Conservation (phyloP, 2,888 invertebrate genomes). For the Hypolimnas misippus region DNA sequence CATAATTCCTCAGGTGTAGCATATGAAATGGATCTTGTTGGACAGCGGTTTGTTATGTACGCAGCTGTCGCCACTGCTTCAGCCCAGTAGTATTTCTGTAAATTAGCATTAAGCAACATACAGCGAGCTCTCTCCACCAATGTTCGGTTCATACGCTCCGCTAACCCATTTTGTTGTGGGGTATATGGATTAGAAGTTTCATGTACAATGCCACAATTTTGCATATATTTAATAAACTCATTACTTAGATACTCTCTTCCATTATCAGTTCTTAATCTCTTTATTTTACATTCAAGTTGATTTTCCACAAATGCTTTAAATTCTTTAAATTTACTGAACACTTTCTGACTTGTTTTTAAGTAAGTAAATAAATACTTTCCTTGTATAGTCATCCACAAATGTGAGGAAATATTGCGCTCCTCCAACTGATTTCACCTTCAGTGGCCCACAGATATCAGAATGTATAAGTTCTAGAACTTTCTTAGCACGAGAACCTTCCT, state of each 20-base stretch:
- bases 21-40: neutral
- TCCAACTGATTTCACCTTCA: too few species aligned
- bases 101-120: neutral
- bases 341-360: too few species aligned
- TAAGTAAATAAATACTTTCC: too few species aligned
- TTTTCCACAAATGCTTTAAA: too few species aligned
- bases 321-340: too few species aligned
- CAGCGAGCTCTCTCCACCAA: neutral
- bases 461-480: too few species aligned
- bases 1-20: neutral
- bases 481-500: too few species aligned
- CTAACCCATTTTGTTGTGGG: neutral
- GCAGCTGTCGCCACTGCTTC: neutral
- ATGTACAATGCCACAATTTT: neutral
- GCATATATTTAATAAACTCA: neutral
- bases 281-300: too few species aligned
- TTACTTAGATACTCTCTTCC: neutral
- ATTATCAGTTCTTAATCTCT: too few species aligned
- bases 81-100: neutral
- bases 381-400: too few species aligned
- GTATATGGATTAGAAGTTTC: neutral
- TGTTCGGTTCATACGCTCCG: neutral
- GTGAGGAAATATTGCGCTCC: too few species aligned
- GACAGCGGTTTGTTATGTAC: neutral
- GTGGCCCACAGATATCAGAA: too few species aligned